Evolutionary conservation across 2,113 vertebrate genomes (phyloP), one percentile per base, ranked within the genome.

Genomic region (Anarhynchus alexandrinus): DNA sequence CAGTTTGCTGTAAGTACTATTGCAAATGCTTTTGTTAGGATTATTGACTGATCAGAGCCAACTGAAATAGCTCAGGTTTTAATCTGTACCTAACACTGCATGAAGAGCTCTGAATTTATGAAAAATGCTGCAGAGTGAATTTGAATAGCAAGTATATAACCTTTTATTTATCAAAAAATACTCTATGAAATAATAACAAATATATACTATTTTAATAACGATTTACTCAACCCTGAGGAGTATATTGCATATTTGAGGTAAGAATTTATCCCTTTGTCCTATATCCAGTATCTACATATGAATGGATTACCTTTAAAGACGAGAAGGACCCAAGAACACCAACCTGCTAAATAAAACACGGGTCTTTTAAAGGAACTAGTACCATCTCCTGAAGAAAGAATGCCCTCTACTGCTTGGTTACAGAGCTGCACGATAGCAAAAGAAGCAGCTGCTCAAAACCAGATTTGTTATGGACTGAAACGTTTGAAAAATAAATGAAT

Each of bases 371-470:
- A 32, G 17, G 54, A 78, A 4, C 38, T 20, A 26, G 3, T 29
- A 62, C 38, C 16, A 34, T 96, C 92, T 96, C 61, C 90, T 97
- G 82, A 96, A 96, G 97, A 97, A 85, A 92, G 88, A 84, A 96
- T 94, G 95, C 97, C 96, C 97, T 96, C 97, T 97, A 91, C 97
- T 97, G 97, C 92, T 76, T 82, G 87, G 95, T 96, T 69, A 96
- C 64, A 93, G 89, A 91, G 59, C 83, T 95, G 86, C 87, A 78
- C 43, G 34, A 4, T 4, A 18, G 47, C 23, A 36, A 58, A 23
- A 52, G 19, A 59, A n/a, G 32, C 34, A 23, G 43, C 11, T 21
- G 34, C 30, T 91, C 30, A 52, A 74, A 85, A 54, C 0, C 23
- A 5, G 29, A 2, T n/a, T 72, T 77, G 8, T 2, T 9, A 17